Base-by-base conservation (phyloP, 2,113 vertebrate genomes). In the Salvelinus sp. region DNA sequence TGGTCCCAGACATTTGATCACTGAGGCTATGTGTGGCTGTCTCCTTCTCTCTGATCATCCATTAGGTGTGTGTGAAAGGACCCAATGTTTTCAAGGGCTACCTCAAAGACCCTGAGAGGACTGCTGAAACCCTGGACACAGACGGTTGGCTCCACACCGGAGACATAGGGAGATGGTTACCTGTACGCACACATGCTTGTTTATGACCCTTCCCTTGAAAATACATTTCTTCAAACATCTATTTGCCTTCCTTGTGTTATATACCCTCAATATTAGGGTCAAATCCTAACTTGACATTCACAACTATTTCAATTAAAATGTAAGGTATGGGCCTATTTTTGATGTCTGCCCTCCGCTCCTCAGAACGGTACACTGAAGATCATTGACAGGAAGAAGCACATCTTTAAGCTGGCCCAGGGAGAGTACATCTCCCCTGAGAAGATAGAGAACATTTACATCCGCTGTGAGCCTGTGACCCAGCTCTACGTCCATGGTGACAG, bases 41-140 rank as follows among this genome's bases (percentile, higher is more conserved):
- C 38, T 12, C 62, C 4, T 23, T 73, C 20, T 13, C 5, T 73
- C 58, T 62, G 20, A 7, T 28, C 70, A 57, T n/a, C 2, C 0
- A 87, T 82, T 89, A 99, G 98, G 96, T 99, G 67, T 99, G 97
- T 85, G 97, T 99, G 80, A 98, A 97, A 88, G 97, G 98, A 82
- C 95, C 97, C 27, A 99, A 99, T 5, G 98, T 99, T 47, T 99
- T 99, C 82, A 98, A 96, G 86, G 98, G 98, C 83, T 99, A 99
- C 82, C 91, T 99, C 87, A 99, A 99, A 92, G 98, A 99, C 73
- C 92, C 93, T 0, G 95, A 94, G 79, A 95, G 90, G 89, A 98
- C 97, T 0, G 88, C 92, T 0, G 98, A 99, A 85, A 96, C 97
- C 0, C 90, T 99, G 90, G 97, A 99, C 78, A 50, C 89, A 1